Evolutionary conservation across 2,888 invertebrate species (phyloP).

Genomic region (Pandemis heparana): DNA sequence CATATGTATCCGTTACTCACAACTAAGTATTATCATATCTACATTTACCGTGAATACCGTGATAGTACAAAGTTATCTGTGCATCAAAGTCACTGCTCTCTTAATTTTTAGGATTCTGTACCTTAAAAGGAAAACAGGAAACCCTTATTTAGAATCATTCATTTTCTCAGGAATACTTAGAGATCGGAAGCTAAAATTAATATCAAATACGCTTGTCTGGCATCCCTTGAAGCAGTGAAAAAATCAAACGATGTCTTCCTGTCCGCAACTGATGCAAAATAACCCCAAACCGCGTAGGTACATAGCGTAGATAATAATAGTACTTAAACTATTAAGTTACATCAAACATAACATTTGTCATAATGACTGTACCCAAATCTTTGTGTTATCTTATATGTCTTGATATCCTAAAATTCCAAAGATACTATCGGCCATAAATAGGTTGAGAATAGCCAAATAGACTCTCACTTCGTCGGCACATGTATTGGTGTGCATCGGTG

Average conservation of each 20-base stretch:
- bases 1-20: no score
- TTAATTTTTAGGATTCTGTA: neutral
- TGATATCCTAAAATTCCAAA: conserved; percentile 39
- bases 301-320: no score
- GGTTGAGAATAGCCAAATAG: conserved; percentile 14
- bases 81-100: neutral
- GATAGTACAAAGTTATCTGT: no score
- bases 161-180: no score
- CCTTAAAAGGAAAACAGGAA: neutral
- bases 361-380: conserved; percentile 22
- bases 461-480: conserved; percentile 49
- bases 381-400: conserved; percentile 32
- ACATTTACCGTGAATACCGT: no score
- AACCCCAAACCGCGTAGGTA: neutral
- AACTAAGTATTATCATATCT: no score
- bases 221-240: neutral
- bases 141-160: no score
- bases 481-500: conserved; percentile 24
- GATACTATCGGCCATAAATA: conserved; percentile 35
- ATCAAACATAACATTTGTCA: neutral
- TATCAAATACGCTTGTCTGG: neutral
- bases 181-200: no score
- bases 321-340: no score
- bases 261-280: no score
- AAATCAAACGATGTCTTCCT: neutral